These are phyloP conservation scores for Heterohyrax brucei DNA, from an alignment of 2,797 vertebrate species.

Conservation along the genomic window DNA sequence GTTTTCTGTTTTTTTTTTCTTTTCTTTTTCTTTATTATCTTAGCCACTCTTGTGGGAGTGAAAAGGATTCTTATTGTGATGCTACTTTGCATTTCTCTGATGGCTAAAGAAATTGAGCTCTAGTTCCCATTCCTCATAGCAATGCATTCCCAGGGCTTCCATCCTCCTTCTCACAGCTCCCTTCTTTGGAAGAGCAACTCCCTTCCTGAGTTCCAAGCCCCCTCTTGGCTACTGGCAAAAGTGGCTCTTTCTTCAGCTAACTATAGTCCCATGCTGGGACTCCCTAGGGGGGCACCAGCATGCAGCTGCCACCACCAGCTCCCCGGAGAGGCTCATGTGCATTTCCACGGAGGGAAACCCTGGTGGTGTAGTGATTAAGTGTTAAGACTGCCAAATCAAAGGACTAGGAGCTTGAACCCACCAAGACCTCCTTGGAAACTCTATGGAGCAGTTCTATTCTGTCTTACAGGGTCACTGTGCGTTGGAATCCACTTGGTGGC, in stretches of 20 bases:
- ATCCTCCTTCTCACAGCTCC: neutral
- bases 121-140: neutral
- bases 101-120: neutral
- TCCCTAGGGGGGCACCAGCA: neutral
- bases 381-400: too few species aligned
- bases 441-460: too few species aligned
- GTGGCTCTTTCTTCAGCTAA: neutral
- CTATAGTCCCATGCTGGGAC: neutral
- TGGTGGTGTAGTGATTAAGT: too few species aligned
- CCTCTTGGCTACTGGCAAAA: neutral
- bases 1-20: neutral
- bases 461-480: too few species aligned
- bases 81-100: neutral
- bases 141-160: rapidly evolving
- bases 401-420: too few species aligned
- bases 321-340: neutral
- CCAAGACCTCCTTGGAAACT: too few species aligned
- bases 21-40: too few species aligned
- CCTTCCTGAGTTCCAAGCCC: neutral
- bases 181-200: neutral
- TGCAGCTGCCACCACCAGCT: rapidly evolving
- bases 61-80: too few species aligned
- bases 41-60: too few species aligned
- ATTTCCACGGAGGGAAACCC: neutral
- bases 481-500: too few species aligned